Conservation (phyloP, 2,797 vertebrate species). For the Argyrosomus regius region DNA sequence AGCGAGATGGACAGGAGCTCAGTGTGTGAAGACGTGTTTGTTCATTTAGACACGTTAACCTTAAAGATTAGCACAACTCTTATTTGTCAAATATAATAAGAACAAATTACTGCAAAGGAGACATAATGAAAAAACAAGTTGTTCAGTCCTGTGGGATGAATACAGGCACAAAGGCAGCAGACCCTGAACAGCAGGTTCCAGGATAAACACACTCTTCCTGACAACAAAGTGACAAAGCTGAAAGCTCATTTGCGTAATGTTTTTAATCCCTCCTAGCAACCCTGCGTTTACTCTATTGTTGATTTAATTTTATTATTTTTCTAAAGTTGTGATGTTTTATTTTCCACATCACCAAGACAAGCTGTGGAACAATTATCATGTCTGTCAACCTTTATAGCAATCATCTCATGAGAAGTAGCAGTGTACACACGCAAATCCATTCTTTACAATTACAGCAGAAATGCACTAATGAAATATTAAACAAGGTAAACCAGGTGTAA, state of each 20-base stretch:
- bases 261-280: conserved; percentile 44
- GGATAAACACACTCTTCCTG: conserved; percentile 70
- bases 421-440: conserved; percentile 8
- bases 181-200: conserved; percentile 71
- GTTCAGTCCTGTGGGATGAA: conserved; percentile 29
- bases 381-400: conserved; percentile 1
- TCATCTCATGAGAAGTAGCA: background rate
- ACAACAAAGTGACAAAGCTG: conserved; percentile 63
- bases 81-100: conserved; percentile 30
- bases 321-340: conserved; percentile 3
- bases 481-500: background rate
- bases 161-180: conserved; percentile 39
- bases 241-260: conserved; percentile 61
- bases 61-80: conserved; percentile 24
- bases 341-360: conserved; percentile 12
- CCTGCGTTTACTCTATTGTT: conserved; percentile 42
- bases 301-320: conserved; percentile 21
- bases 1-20: conserved; percentile 64
- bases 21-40: conserved; percentile 32
- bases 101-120: conserved; percentile 46
- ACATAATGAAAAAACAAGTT: conserved; percentile 44
- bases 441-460: conserved; percentile 12
- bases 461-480: conserved; percentile 7
- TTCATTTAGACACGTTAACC: conserved; percentile 36
- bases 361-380: background rate